A percentile compares a stretch with the other conserved stretches of the same genome.
Evolutionary conservation across 2,113 vertebrate species (phyloP).

Genomic region (Entelurus aequoreus): DNA sequence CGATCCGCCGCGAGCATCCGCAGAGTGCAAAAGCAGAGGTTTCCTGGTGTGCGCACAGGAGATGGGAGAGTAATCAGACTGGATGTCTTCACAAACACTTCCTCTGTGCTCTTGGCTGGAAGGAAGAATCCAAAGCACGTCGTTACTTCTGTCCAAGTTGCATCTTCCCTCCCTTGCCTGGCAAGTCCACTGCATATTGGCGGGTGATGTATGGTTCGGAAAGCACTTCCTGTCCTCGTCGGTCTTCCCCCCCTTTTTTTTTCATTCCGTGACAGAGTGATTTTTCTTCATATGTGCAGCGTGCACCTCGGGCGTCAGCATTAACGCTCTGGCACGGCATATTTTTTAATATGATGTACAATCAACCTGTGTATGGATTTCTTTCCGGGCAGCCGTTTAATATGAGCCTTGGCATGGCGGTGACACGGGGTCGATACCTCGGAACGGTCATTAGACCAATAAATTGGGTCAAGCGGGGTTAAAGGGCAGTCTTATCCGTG

Average conservation of each 20-base stretch:
- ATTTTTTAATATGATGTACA: constrained; percentile 28
- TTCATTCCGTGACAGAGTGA: constrained; percentile 24
- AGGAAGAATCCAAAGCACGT: constrained; percentile 47
- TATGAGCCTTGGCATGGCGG: constrained; percentile 34
- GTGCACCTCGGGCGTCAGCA: constrained; percentile 36
- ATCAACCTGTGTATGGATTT: constrained; percentile 53
- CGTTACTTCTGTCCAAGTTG: constrained; percentile 10
- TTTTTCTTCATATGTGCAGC: constrained; percentile 36
- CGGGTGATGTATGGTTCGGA: constrained; percentile 39
- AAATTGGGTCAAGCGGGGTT: constrained; percentile 67
- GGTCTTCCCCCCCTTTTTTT: constrained; percentile 30
- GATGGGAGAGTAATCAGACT: constrained; percentile 41
- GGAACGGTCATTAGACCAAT: constrained; percentile 57
- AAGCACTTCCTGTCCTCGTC: constrained; percentile 46
- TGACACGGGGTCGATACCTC: constrained; percentile 50
- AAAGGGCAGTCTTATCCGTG: constrained; percentile 52
- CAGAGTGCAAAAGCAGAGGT: constrained; percentile 13
- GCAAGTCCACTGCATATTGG: constrained; percentile 7
- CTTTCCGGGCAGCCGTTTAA: constrained; percentile 42
- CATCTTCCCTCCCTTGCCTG: constrained; percentile 16
- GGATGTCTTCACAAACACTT: constrained; percentile 43
- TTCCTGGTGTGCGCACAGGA: constrained; percentile 19
- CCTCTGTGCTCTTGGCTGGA: constrained; percentile 45
- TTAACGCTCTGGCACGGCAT: constrained; percentile 17
- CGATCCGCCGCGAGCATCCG: constrained; percentile 31